Percentiles rank a stretch among this genome's conserved stretches.
phyloP scores from a whole-genome alignment of 2,797 vertebrate species.

The Lacerta viridis region DNA sequence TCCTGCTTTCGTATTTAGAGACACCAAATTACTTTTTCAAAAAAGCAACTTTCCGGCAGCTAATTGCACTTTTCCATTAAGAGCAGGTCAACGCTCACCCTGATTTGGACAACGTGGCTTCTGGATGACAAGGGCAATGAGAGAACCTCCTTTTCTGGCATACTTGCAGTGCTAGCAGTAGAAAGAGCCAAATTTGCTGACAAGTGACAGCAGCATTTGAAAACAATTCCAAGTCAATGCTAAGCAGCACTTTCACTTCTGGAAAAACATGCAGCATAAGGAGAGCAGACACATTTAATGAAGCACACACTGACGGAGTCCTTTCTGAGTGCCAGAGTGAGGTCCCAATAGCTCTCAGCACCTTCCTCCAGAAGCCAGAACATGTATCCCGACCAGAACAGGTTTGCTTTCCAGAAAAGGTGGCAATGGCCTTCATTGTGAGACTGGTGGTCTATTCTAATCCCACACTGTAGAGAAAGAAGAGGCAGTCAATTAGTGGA shows the following conservation, averaged over 20 bases:
- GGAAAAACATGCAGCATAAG: neutral
- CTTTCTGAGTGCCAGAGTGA: neutral
- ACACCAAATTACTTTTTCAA: neutral
- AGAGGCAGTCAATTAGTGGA: neutral
- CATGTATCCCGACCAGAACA: neutral
- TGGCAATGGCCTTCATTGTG: neutral
- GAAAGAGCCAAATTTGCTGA: neutral
- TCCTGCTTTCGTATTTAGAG: neutral
- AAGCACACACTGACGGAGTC: neutral
- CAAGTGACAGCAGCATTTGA: neutral
- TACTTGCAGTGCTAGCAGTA: neutral
- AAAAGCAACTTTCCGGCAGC: neutral
- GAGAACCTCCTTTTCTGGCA: neutral
- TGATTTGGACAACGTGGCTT: neutral
- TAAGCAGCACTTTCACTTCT: neutral
- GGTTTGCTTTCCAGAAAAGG: neutral
- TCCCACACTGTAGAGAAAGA: slow-evolving; percentile 23
- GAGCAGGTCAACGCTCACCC: neutral
- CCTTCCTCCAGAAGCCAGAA: neutral
- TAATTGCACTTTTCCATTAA: neutral
- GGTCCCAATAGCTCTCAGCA: neutral
- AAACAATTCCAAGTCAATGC: neutral
- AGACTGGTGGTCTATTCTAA: neutral
- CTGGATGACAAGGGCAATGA: too few species aligned
- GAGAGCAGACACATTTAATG: neutral